Conservation (phyloP, 1,140 invertebrate genomes). For the Ladona fulva region DNA sequence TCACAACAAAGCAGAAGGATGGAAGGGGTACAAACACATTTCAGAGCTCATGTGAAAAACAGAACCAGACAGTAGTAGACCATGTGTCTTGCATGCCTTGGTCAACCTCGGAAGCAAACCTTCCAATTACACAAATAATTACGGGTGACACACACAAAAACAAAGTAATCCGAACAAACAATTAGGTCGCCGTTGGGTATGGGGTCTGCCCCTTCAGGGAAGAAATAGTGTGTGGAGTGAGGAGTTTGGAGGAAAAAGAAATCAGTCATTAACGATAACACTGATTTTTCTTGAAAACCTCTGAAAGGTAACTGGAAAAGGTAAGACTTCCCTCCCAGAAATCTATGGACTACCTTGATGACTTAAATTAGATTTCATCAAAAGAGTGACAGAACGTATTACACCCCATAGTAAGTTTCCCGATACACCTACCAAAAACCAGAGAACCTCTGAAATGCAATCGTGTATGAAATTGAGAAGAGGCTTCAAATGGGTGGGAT, state of each 20-base stretch:
- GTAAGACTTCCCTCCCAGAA: no score
- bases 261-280: no score
- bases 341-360: no score
- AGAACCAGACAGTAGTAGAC: neutral
- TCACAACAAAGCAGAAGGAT: neutral
- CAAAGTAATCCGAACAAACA: neutral
- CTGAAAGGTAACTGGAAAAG: no score
- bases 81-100: neutral
- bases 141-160: neutral
- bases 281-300: no score
- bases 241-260: no score
- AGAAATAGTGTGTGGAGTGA: neutral
- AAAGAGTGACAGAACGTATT: neutral
- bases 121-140: neutral
- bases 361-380: neutral
- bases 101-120: conserved; percentile 1
- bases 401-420: neutral
- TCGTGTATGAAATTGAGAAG: neutral
- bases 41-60: neutral
- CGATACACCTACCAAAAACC: neutral
- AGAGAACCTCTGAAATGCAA: neutral
- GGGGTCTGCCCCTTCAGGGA: neutral
- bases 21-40: neutral
- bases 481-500: neutral
- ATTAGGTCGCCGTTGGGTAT: neutral